Conservation (phyloP, 2,113 vertebrate species). For the Muntiacus muntjak region DNA sequence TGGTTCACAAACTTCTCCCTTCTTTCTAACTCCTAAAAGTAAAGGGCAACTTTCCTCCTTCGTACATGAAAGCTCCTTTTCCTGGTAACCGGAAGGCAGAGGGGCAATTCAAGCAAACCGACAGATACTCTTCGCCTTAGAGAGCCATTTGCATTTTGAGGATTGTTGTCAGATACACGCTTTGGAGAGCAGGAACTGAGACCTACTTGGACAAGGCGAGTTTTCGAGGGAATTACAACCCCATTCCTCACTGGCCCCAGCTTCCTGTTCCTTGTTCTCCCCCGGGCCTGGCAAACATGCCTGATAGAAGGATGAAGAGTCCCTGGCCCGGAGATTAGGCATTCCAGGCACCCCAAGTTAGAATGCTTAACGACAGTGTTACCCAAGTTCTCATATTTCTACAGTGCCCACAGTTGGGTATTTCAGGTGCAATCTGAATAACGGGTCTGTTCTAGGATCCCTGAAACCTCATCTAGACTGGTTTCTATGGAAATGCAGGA, state of each 20-base stretch:
- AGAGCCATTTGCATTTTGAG: not conserved
- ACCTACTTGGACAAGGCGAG: not conserved
- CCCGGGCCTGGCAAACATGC: not conserved
- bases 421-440: not conserved
- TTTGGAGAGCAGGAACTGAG: not conserved
- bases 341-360: not conserved
- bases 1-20: not conserved
- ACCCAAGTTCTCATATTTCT: not conserved
- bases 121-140: not conserved
- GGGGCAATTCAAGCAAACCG: not conserved
- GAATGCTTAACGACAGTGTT: not conserved
- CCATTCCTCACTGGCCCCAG: not conserved
- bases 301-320: not conserved
- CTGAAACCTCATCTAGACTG: not conserved
- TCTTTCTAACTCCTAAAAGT: not conserved
- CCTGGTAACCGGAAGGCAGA: not conserved
- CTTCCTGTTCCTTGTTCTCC: not conserved
- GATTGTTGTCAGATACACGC: not conserved
- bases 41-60: not conserved
- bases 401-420: not conserved
- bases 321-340: not conserved
- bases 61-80: not conserved
- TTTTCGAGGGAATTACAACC: not conserved
- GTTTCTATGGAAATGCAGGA: not conserved
- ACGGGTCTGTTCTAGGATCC: not conserved